A percentile compares a stretch with the other conserved stretches of the same genome.
Evolutionary conservation across 2,113 vertebrate genomes (phyloP).

Genomic region (Pterocles burchelli): DNA sequence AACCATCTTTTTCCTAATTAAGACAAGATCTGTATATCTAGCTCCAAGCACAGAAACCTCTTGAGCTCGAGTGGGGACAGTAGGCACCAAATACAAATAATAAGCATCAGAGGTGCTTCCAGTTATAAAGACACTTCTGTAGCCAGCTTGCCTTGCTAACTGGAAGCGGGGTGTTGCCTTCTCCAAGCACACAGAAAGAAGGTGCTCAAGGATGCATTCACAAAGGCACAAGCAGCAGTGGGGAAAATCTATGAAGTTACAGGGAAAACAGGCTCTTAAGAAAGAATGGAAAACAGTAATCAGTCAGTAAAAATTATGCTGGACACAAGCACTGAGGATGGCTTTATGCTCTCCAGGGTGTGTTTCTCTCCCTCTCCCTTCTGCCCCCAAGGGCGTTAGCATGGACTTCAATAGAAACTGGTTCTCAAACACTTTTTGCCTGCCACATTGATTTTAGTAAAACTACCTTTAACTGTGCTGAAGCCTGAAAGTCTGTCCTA

Average conservation of each 20-base stretch:
- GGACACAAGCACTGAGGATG: neutral
- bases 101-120: conserved; percentile 1
- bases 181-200: neutral
- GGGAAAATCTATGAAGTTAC: neutral
- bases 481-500: neutral
- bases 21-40: neutral
- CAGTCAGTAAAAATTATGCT: neutral
- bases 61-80: neutral
- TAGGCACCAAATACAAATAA: neutral
- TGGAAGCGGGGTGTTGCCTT: conserved; percentile 11
- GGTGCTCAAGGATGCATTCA: neutral
- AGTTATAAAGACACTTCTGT: conserved; percentile 1
- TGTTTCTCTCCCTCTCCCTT: neutral
- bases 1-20: conserved; percentile 22
- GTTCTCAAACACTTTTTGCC: neutral
- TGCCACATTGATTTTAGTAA: neutral
- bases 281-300: neutral
- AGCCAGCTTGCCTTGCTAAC: neutral
- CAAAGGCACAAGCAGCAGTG: neutral
- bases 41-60: neutral
- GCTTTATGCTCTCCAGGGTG: neutral
- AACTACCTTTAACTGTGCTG: neutral
- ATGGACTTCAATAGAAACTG: neutral
- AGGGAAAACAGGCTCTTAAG: neutral
- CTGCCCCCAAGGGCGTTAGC: neutral